A percentile compares a stretch with the other conserved stretches of the same genome.
phyloP scores from a whole-genome alignment of 2,797 vertebrate species.

The Oreortyx pictus region DNA sequence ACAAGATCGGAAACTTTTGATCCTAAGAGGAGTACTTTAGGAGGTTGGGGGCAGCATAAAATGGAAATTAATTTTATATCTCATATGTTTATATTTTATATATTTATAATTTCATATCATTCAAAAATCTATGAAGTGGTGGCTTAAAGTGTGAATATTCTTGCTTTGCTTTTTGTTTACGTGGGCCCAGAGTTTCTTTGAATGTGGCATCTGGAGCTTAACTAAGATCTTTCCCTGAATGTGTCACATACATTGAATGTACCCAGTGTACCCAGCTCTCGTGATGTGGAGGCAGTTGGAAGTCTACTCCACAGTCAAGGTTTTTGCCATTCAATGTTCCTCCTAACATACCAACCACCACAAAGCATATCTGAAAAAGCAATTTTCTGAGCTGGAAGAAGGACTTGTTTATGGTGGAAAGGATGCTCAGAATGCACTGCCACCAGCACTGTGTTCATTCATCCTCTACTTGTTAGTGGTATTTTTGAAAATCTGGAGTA shows the following conservation, averaged over 20 bases:
- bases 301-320: not conserved
- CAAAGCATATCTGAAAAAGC: not conserved
- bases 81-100: no score
- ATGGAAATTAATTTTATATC: not conserved
- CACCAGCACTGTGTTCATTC: not conserved
- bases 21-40: not conserved
- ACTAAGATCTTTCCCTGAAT: not conserved
- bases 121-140: not conserved
- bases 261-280: not conserved
- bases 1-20: not conserved
- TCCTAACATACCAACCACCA: not conserved
- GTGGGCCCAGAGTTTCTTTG: not conserved
- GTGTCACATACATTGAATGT: not conserved
- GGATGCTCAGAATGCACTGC: not conserved
- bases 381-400: not conserved
- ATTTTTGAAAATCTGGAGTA: not conserved
- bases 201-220: not conserved
- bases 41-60: not conserved
- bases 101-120: not conserved
- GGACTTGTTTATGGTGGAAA: not conserved
- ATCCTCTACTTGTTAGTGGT: not conserved
- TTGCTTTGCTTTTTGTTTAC: not conserved
- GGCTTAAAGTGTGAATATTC: not conserved
- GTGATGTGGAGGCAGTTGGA: not conserved
- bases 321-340: not conserved